phyloP scores from a whole-genome alignment of 2,797 vertebrate genomes.

The Rhynchonycteris naso region DNA sequence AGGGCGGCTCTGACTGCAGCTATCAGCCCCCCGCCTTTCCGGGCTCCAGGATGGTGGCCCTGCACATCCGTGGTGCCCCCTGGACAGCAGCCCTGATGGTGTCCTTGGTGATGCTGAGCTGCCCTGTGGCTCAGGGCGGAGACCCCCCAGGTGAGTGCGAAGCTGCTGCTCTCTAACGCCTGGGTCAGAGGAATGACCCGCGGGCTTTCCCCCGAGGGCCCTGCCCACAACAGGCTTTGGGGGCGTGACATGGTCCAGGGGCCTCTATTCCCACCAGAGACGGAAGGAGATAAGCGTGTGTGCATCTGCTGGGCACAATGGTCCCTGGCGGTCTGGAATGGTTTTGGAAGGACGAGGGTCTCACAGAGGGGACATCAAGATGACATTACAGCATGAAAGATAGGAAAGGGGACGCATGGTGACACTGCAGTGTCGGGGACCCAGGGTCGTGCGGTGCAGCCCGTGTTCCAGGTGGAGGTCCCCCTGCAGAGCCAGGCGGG shows the following conservation, averaged over 20 bases:
- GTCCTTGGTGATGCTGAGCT: neutral
- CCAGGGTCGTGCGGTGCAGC: neutral
- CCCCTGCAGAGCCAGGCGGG: neutral
- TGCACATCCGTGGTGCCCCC: neutral
- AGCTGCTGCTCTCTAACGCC: neutral
- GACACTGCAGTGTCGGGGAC: neutral
- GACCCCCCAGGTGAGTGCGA: neutral
- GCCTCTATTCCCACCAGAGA: neutral
- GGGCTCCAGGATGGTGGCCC: neutral
- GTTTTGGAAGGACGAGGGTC: neutral
- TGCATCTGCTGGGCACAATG: neutral
- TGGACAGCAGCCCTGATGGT: neutral
- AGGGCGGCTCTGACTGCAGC: neutral
- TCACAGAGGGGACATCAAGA: neutral
- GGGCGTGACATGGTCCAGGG: fast-evolving
- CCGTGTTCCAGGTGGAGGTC: neutral
- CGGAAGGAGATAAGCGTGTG: neutral
- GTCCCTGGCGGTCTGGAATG: neutral
- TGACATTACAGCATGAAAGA: neutral
- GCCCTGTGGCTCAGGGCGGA: neutral
- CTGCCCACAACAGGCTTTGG: neutral
- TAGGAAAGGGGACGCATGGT: neutral
- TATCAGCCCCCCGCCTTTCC: neutral
- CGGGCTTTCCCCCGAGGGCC: neutral
- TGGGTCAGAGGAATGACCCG: neutral